Percentiles rank a stretch among this genome's conserved stretches.
These are phyloP conservation scores for Seriola dumerili DNA, from an alignment of 2,113 vertebrate species.

Conservation along the genomic window DNA sequence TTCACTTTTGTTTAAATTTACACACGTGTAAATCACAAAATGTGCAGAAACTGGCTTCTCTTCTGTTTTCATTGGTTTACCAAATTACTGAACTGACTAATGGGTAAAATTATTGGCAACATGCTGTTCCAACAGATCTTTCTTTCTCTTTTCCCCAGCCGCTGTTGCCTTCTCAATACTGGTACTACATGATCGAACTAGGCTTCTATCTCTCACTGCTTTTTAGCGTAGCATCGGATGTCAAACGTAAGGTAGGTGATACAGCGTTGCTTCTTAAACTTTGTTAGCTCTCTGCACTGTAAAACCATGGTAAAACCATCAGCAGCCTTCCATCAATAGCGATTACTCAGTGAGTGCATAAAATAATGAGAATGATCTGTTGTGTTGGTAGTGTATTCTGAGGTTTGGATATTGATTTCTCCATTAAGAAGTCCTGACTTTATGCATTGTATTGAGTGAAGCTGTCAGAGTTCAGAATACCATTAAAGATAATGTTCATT, in stretches of 20 bases:
- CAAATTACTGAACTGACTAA: neutral
- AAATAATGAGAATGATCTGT: constrained; percentile 26
- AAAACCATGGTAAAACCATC: constrained; percentile 2
- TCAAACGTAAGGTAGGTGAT: constrained; percentile 91
- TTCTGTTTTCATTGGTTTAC: neutral
- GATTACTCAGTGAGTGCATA: constrained; percentile 16
- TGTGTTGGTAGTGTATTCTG: constrained; percentile 38
- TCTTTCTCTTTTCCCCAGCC: constrained; percentile 78
- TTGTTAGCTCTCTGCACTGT: neutral
- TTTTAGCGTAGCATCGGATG: constrained; percentile 90
- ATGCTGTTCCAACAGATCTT: neutral
- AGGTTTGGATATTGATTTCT: constrained; percentile 52
- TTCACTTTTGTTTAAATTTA: neutral
- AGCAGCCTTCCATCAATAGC: constrained; percentile 28
- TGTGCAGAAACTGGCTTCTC: neutral
- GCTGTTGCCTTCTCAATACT: constrained; percentile 87
- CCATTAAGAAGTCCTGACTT: constrained; percentile 23
- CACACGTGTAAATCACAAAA: neutral
- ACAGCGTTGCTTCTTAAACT: neutral
- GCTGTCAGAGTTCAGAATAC: constrained; percentile 17
- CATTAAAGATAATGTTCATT: neutral
- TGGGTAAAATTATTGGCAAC: neutral
- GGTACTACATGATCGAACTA: constrained; percentile 94
- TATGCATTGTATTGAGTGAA: constrained; percentile 25
- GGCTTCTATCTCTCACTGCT: constrained; percentile 92